Percentiles rank a stretch among this genome's conserved stretches.
phyloP scores from a whole-genome alignment of 2,888 invertebrate species.

The Subacronicta megacephala region DNA sequence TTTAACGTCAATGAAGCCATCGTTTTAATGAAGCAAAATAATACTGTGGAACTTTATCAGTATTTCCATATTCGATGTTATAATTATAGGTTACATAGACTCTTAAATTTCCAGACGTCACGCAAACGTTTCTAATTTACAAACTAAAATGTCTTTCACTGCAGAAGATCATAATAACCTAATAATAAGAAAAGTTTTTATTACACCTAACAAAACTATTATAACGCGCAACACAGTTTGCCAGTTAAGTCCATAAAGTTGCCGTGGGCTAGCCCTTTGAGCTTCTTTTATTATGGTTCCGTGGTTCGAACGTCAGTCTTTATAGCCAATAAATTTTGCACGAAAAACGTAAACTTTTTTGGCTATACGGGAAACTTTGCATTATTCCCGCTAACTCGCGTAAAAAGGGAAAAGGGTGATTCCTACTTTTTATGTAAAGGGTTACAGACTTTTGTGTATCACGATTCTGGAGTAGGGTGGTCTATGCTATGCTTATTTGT shows the following conservation, averaged over 20 bases:
- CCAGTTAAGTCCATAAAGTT: constrained; percentile 74
- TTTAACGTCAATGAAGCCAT: too few species aligned
- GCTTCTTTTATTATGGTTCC: constrained; percentile 72
- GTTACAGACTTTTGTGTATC: constrained; percentile 36
- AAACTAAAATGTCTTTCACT: constrained; percentile 24
- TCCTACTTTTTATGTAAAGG: constrained; percentile 56
- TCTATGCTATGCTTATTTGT: constrained; percentile 24
- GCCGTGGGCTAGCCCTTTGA: constrained; percentile 68
- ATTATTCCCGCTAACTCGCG: constrained; percentile 54
- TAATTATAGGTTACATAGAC: too few species aligned
- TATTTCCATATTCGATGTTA: too few species aligned
- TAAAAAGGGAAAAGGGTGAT: constrained; percentile 54
- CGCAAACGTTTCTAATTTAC: constrained; percentile 30
- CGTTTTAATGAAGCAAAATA: too few species aligned
- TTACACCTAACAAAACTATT: constrained; percentile 54
- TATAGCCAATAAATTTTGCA: constrained; percentile 78
- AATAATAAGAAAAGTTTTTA: constrained; percentile 60
- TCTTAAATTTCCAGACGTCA: constrained; percentile 11
- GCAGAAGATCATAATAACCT: constrained; percentile 46
- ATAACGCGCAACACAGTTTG: constrained; percentile 63
- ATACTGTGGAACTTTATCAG: too few species aligned
- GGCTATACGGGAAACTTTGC: constrained; percentile 65
- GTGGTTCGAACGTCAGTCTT: constrained; percentile 73
- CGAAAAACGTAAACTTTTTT: constrained; percentile 72
- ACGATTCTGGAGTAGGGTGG: constrained; percentile 29